Conservation (phyloP, 2,797 vertebrate genomes). For the Darevskia nairensis region DNA sequence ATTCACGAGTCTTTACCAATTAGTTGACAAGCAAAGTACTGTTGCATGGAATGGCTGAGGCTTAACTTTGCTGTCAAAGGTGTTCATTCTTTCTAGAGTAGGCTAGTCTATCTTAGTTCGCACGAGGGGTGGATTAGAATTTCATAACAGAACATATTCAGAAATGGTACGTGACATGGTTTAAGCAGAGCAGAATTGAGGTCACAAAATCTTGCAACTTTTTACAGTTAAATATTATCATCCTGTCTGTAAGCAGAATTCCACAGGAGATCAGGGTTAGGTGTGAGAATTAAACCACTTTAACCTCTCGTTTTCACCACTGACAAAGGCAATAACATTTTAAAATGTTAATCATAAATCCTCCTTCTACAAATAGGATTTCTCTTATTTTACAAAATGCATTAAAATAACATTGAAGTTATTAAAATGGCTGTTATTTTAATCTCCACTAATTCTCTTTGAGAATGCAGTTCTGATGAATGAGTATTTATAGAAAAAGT, state of each 20-base stretch:
- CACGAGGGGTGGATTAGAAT: slow-evolving; percentile 27
- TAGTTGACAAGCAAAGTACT: slow-evolving; percentile 70
- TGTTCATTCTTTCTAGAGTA: slow-evolving; percentile 31
- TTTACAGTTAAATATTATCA: slow-evolving; percentile 23
- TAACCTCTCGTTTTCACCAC: background rate
- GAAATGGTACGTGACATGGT: slow-evolving; percentile 31
- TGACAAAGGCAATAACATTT: slow-evolving; percentile 33
- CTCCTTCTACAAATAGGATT: background rate
- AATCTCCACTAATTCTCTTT: slow-evolving; percentile 9
- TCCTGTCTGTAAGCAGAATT: background rate
- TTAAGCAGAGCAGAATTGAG: slow-evolving; percentile 33
- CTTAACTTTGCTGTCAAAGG: slow-evolving; percentile 67
- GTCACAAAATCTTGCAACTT: background rate
- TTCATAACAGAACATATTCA: slow-evolving; percentile 29
- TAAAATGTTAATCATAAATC: slow-evolving; percentile 17
- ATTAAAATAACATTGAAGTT: slow-evolving; percentile 17
- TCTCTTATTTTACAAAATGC: background rate
- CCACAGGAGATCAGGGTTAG: background rate
- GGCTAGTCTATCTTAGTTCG: slow-evolving; percentile 55
- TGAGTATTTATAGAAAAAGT: background rate
- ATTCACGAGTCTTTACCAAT: slow-evolving; percentile 70
- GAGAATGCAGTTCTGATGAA: slow-evolving; percentile 22
- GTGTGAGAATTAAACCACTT: slow-evolving; percentile 3
- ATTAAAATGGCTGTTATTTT: slow-evolving; percentile 23
- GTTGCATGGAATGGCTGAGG: slow-evolving; percentile 66